phyloP scores from a whole-genome alignment of 2,113 vertebrate species.

The Myxocyprinus asiaticus region DNA sequence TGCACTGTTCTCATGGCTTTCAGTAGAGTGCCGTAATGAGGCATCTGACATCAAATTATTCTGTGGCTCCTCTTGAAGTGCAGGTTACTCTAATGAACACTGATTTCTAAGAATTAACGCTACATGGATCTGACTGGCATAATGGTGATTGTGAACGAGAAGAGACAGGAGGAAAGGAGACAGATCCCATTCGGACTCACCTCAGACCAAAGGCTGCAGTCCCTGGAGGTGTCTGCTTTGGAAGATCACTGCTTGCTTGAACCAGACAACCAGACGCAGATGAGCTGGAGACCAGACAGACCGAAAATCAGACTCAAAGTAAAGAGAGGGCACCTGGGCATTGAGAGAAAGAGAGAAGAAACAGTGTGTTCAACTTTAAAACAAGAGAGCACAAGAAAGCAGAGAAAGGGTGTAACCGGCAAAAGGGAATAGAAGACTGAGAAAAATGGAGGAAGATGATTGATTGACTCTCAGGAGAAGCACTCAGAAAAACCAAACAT shows the following conservation, averaged over 20 bases:
- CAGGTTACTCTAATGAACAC: conserved; percentile 38
- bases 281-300: conserved; percentile 1
- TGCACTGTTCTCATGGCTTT: conserved; percentile 34
- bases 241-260: conserved; percentile 10
- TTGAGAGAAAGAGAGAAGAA: conserved; percentile 29
- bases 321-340: conserved; percentile 48
- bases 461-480: background rate
- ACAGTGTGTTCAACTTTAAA: conserved; percentile 34
- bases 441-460: background rate
- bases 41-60: conserved; percentile 42
- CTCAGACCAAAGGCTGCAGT: conserved; percentile 10
- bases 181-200: conserved; percentile 4
- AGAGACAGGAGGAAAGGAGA: conserved; percentile 10
- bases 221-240: conserved; percentile 7
- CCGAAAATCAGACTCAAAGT: conserved; percentile 11
- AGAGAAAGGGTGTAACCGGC: background rate
- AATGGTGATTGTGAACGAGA: background rate
- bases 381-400: conserved; percentile 39
- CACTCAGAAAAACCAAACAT: background rate
- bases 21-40: conserved; percentile 37
- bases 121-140: background rate
- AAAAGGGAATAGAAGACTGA: too few relatives aligned
- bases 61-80: conserved; percentile 21
- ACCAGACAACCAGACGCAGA: background rate
- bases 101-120: conserved; percentile 44